Percentiles rank a stretch among this genome's conserved stretches.
These are phyloP conservation scores for Corbicula japonica DNA, from an alignment of 2,888 invertebrate species.

Conservation along the genomic window DNA sequence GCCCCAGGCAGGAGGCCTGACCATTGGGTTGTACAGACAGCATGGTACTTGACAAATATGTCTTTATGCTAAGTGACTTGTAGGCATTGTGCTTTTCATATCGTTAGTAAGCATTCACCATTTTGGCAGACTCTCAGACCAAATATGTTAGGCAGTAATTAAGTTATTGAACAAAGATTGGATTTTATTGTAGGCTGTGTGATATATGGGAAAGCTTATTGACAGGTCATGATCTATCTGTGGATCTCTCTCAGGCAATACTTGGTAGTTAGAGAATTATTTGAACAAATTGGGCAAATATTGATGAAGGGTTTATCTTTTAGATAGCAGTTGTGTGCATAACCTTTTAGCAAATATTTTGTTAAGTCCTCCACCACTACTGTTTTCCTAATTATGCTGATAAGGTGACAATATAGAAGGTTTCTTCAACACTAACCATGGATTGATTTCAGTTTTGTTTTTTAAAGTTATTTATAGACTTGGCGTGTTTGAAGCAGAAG, in stretches of 20 bases:
- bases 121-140: not conserved
- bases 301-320: not conserved
- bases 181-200: too few relatives aligned
- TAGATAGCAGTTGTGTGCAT: not conserved
- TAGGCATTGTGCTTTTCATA: too few relatives aligned
- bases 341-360: constrained; percentile 8
- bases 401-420: constrained; percentile 1
- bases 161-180: too few relatives aligned
- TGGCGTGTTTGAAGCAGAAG: too few relatives aligned
- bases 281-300: constrained; percentile 1
- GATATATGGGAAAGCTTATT: too few relatives aligned
- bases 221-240: not conserved
- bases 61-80: too few relatives aligned
- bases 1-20: too few relatives aligned
- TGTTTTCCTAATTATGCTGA: not conserved
- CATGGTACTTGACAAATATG: too few relatives aligned
- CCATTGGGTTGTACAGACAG: too few relatives aligned
- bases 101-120: not conserved
- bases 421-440: not conserved
- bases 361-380: constrained; percentile 8
- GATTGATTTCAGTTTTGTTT: not conserved
- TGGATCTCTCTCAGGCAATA: too few relatives aligned
- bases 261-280: constrained; percentile 2
- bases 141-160: not conserved
- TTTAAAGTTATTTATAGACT: not conserved